Evolutionary conservation across 2,888 invertebrate species (phyloP).

Genomic region (Microctonus hyperodae): DNA sequence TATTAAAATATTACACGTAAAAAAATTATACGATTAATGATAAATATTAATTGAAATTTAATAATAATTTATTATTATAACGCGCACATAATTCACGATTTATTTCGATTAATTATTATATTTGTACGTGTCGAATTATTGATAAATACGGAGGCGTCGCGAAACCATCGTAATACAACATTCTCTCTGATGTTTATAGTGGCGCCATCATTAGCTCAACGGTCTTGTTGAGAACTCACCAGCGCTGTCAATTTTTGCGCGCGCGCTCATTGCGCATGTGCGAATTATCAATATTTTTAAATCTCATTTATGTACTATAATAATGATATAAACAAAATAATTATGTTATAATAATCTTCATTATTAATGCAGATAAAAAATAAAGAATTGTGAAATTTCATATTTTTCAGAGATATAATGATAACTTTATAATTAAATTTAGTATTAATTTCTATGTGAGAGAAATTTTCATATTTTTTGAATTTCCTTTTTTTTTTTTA

Average conservation of each 20-base stretch:
- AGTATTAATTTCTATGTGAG: too few relatives aligned
- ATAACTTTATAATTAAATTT: too few relatives aligned
- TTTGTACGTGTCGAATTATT: conserved; percentile 51
- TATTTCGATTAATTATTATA: conserved; percentile 32
- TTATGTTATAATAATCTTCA: too few relatives aligned
- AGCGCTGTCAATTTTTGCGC: neutral
- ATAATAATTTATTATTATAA: neutral
- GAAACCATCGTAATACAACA: conserved; percentile 46
- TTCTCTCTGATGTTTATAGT: conserved; percentile 11
- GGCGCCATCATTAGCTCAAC: conserved; percentile 3
- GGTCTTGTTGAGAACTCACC: conserved; percentile 21
- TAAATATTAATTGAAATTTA: neutral
- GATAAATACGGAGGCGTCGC: conserved; percentile 58
- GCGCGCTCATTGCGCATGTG: conserved; percentile 9
- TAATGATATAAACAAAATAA: too few relatives aligned
- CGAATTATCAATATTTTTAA: neutral
- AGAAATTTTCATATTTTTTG: too few relatives aligned
- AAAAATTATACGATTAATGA: neutral
- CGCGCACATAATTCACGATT: conserved; percentile 5
- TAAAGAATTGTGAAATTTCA: too few relatives aligned
- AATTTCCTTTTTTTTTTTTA: too few relatives aligned
- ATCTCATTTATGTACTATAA: too few relatives aligned
- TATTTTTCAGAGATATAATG: too few relatives aligned
- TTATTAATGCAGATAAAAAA: too few relatives aligned
- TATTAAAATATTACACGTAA: neutral